Evolutionary conservation across 2,113 vertebrate genomes (phyloP).

Genomic region (Oostethus manadensis): DNA sequence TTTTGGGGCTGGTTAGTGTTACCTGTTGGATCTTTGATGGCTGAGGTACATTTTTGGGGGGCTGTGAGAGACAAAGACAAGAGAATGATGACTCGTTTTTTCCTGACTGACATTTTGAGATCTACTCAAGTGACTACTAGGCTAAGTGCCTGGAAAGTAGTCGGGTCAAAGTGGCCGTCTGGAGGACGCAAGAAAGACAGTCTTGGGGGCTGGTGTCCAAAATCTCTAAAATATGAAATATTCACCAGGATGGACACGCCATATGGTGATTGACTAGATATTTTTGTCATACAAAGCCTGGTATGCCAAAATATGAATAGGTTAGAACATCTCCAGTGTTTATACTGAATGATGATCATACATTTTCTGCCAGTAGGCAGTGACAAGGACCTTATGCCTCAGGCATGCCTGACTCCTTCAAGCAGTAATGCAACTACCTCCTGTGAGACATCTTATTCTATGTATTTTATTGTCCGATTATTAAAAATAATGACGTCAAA

Average conservation of each 20-base stretch:
- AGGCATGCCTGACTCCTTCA: no score
- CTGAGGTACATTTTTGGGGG: slow-evolving; percentile 37
- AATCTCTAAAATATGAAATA: background rate
- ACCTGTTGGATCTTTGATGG: slow-evolving; percentile 49
- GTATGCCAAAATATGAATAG: no score
- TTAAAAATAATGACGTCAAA: no score
- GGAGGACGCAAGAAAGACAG: background rate
- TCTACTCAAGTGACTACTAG: background rate
- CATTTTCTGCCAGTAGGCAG: background rate
- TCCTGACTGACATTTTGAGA: background rate
- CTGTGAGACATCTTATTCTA: no score
- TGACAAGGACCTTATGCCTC: no score
- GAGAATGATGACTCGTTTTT: slow-evolving; percentile 1
- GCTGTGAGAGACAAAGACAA: slow-evolving; percentile 41
- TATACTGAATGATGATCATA: no score
- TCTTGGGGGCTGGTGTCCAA: background rate
- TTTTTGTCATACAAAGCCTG: no score
- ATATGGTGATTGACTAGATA: background rate
- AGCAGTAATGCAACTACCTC: no score
- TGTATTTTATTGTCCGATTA: no score
- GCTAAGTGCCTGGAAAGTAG: background rate
- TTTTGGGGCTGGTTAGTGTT: slow-evolving; percentile 8
- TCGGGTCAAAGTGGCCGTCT: background rate
- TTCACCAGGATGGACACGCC: background rate
- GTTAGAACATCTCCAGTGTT: no score